Evolutionary conservation across 2,797 vertebrate species (phyloP), one percentile per base, ranked within the genome.

Genomic region (Hybognathus amarus): DNA sequence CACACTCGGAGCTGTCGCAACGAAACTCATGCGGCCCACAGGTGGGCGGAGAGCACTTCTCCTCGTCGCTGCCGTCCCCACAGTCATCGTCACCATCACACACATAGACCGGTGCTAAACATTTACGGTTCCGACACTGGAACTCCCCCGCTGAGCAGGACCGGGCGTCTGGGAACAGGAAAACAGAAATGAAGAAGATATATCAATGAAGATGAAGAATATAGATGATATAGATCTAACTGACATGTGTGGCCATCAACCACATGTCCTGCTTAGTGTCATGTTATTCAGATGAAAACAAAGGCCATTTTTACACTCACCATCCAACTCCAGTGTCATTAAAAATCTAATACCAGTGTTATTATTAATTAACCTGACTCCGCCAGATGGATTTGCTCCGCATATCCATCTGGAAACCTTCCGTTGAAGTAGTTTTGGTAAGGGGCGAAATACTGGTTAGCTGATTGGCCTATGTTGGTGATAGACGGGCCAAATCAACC

Each of bases 61-160:
- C 95, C 89, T 99, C 98, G 0, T 99, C 98, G 2, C 97, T 98
- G 91, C 95, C 96, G 0, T 98, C 98, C 0, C 96, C 97, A 0
- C 98, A 99, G 94, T 98, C 94, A 0, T 98, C 94, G 27, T 97
- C 96, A 0, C 97, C 96, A 0, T 99, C 97, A 0, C 98, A 99
- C 90, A 97, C 96, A 0, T 97, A 97, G 85, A 94, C 94, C 0
- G 93, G 56, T 77, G 97, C 96, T 90, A 99, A 93, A 92, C 98
- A 99, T 0, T 96, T 96, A 45, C 94, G 96, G 94, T 98, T 97
- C 85, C 92, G 92, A 86, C 98, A 96, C 94, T 94, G 93, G 90
- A 96, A 99, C 94, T 99, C 96, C 1, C 94, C 95, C 11, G 91
- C 90, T 71, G 96, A 95, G 83, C 98, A 99, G 87, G 96, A 93